phyloP scores from a whole-genome alignment of 2,888 invertebrate genomes.

The Ochropleura leucogaster region DNA sequence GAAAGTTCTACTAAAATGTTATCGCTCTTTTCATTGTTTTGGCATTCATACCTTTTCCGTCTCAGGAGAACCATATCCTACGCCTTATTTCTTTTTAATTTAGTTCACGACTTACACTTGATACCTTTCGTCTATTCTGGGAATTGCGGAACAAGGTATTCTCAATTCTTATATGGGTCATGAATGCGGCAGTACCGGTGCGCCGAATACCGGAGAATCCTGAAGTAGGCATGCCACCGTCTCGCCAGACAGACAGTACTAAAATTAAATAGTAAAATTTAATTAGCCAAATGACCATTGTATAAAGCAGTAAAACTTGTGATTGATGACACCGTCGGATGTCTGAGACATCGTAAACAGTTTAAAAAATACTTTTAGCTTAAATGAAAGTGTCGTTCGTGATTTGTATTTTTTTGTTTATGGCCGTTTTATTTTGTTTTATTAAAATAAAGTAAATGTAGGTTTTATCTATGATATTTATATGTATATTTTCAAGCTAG shows the following conservation, averaged over 20 bases:
- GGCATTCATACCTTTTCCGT: conserved; percentile 13
- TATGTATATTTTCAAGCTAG: no score
- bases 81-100: conserved; percentile 36
- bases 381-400: conserved; percentile 52
- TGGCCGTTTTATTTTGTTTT: not conserved
- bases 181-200: conserved; percentile 63
- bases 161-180: conserved; percentile 52
- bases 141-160: conserved; percentile 45
- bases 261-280: conserved; percentile 71
- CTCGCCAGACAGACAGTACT: conserved; percentile 66
- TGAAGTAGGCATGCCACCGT: conserved; percentile 49
- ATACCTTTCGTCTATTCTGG: conserved; percentile 40
- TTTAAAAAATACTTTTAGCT: conserved; percentile 51
- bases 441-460: not conserved
- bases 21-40: conserved; percentile 32
- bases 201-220: conserved; percentile 64
- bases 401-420: conserved; percentile 14
- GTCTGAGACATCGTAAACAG: conserved; percentile 66
- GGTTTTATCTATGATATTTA: not conserved
- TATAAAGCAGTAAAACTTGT: conserved; percentile 70
- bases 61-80: conserved; percentile 34
- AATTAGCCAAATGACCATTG: conserved; percentile 66
- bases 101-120: conserved; percentile 21
- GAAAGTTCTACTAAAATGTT: conserved; percentile 11
- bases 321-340: conserved; percentile 71